These are phyloP conservation scores for Muscicapa striata DNA, from an alignment of 2,797 vertebrate genomes.

Conservation along the genomic window DNA sequence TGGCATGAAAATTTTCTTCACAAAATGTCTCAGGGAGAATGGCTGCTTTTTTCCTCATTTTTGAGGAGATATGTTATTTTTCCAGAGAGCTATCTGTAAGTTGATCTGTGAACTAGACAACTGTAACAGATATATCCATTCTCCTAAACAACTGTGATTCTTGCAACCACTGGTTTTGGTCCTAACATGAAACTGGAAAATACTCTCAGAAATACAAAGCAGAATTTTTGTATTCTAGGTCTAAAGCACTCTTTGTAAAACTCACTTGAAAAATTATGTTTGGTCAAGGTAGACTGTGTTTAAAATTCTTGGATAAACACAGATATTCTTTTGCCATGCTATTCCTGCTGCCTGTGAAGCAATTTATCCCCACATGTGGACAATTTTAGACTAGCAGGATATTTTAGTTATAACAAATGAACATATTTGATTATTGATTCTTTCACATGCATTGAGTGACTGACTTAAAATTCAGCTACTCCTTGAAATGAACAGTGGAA, in stretches of 20 bases:
- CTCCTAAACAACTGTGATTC: background rate
- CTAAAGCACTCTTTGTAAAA: background rate
- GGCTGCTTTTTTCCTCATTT: background rate
- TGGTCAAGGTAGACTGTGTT: background rate
- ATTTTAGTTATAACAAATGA: background rate
- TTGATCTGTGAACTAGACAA: background rate
- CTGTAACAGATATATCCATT: rapidly evolving
- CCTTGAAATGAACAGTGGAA: background rate
- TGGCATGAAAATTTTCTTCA: background rate
- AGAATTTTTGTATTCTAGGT: background rate
- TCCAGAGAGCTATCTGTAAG: background rate
- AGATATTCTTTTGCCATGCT: background rate
- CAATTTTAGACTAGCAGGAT: background rate
- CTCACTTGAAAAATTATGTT: background rate
- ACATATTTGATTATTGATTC: background rate
- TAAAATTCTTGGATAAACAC: background rate
- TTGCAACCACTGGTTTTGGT: background rate
- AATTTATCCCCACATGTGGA: background rate
- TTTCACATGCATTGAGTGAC: background rate
- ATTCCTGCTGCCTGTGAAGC: background rate
- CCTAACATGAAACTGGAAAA: background rate
- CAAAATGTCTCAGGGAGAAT: background rate
- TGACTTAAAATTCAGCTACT: background rate
- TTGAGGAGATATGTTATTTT: background rate
- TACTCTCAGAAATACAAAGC: background rate